phyloP scores from a whole-genome alignment of 1,140 invertebrate genomes.

The Periplaneta americana region DNA sequence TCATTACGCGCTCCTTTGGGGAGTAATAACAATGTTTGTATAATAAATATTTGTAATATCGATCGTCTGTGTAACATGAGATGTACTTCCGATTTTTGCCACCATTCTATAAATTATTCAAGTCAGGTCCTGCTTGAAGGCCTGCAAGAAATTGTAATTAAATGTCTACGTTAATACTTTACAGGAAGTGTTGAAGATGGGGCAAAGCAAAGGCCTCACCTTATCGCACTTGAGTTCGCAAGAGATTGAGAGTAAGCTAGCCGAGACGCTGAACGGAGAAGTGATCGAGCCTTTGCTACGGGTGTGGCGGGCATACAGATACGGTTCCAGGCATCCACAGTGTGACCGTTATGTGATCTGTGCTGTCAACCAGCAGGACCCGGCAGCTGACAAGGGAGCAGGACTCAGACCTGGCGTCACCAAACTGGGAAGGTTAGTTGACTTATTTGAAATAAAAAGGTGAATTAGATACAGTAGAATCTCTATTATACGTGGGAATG shows the following conservation, averaged over 20 bases:
- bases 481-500: too few relatives aligned
- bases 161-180: constrained; percentile 18
- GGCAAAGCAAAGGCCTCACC: constrained; percentile 56
- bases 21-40: too few relatives aligned
- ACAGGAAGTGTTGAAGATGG: constrained; percentile 60
- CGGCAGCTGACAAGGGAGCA: constrained; percentile 30
- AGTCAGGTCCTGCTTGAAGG: too few relatives aligned
- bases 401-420: constrained; percentile 58
- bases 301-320: constrained; percentile 62
- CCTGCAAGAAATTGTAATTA: too few relatives aligned
- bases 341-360: constrained; percentile 74
- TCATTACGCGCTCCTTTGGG: too few relatives aligned
- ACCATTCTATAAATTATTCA: too few relatives aligned
- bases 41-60: too few relatives aligned
- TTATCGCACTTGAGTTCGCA: constrained; percentile 39
- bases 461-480: too few relatives aligned
- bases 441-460: background rate
- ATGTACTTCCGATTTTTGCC: too few relatives aligned
- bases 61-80: too few relatives aligned
- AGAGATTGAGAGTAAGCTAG: constrained; percentile 65
- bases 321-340: constrained; percentile 56
- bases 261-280: constrained; percentile 71
- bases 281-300: constrained; percentile 69
- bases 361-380: constrained; percentile 57
- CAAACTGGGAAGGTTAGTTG: constrained; percentile 47